These are phyloP conservation scores for Ageneiosus marmoratus DNA, from an alignment of 2,113 vertebrate genomes.

Conservation along the genomic window DNA sequence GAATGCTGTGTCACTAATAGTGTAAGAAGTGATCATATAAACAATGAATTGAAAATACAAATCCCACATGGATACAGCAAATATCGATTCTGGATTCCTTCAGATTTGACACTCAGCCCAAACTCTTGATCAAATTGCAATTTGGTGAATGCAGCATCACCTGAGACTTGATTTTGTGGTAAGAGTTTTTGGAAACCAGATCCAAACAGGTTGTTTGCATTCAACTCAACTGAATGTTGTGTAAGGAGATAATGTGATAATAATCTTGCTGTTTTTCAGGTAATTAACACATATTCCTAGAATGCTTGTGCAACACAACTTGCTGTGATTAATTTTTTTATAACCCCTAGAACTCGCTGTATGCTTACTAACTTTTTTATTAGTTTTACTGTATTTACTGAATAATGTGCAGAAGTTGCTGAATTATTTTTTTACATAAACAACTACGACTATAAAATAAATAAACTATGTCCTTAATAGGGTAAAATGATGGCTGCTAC, in stretches of 20 bases:
- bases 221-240: not conserved
- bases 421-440: constrained; percentile 3
- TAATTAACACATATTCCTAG: not conserved
- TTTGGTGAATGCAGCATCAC: not conserved
- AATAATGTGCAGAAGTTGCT: too few relatives aligned
- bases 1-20: not conserved
- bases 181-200: constrained; percentile 5
- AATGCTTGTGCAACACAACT: not conserved
- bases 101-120: not conserved
- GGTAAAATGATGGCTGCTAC: not conserved
- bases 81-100: constrained; percentile 22
- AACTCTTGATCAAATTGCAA: not conserved
- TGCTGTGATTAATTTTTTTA: not conserved
- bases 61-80: not conserved
- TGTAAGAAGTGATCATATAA: not conserved
- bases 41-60: not conserved
- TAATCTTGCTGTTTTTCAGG: not conserved
- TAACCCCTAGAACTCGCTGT: not conserved
- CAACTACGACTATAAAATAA: not conserved
- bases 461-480: not conserved
- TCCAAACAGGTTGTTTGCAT: not conserved
- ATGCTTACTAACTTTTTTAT: constrained; percentile 18
- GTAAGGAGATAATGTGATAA: constrained; percentile 2
- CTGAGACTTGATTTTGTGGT: not conserved
- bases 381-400: constrained; percentile 1